Evolutionary conservation across 1,140 invertebrate species (phyloP), one percentile per base, ranked within the genome.

Genomic region (Aphidius gifuensis): DNA sequence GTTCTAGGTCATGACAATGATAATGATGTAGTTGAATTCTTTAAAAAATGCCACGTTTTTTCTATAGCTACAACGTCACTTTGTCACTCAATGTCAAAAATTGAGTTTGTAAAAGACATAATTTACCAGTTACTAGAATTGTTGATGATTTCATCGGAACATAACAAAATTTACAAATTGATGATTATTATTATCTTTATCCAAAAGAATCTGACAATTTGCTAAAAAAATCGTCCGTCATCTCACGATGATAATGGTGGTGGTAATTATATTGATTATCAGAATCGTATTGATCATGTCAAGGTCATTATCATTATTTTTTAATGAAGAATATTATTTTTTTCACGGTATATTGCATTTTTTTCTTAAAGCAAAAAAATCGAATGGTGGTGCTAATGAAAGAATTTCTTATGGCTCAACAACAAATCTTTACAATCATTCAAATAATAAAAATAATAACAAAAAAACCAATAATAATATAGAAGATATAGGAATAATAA

Each of bases 201-300:
- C 95, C 96, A 5, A 97, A 97, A 78, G 84, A 96, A 55, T 76
- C 85, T 6, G 92, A 94, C 66, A 81, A 83, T 58, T 77, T 84
- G 65, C 85, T 87, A n/a, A 48, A 85, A 86, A 73, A 88, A 84
- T 75, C 80, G 85, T 62, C 83, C 87, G 58, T 85, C 86, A 71
- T 92, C 92, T 77, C 87, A 92, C 75, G 94, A 96, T 74, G 93
- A 94, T 9, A 90, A 99, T 40, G 97, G 97, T 57, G 97, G 97
- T 62, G 97, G 97, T 40, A 99, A 98, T 84, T 99, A 99, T 75
- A 98, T 98, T 70, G 97, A 99, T 81, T 99, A 99, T 79, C 96
- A 99, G 79, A 99, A 99, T 85, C 84, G 99, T 44, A 86, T 94
- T 43, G 96, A 99, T 77, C 97, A 97, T 78, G 91, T 90, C 11